Base-by-base conservation (phyloP, 2,113 vertebrate species). In the Oncorhynchus gorbuscha region DNA sequence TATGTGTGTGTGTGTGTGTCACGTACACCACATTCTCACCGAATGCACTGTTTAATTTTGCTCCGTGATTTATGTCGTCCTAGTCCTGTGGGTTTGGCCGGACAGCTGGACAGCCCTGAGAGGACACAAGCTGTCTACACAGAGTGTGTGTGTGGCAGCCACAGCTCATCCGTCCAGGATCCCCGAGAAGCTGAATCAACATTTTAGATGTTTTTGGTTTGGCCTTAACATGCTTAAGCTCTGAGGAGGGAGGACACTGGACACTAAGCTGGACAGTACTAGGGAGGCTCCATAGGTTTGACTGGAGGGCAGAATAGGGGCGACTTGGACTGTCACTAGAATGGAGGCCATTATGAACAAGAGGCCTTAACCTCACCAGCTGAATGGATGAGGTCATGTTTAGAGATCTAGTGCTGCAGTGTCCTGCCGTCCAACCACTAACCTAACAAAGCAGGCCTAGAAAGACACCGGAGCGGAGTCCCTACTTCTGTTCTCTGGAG, bases 171-270 rank as follows among this genome's bases (percentile, higher is more conserved):
- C 26, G 1, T 81, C 85, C 82, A 85, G 76, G 75, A 89, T 91
- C 85, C 87, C 81, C 12, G 30, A 80, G 86, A 87, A 84, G 86
- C 87, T 88, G 88, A 91, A 88, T 90, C 88, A 90, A 89, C 81
- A 45, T 45, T 86, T 84, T 81, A 71, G 81, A 83, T 87, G 86
- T 86, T 86, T 83, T 85, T 87, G 79, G 80, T 9, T 84, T 75
- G 74, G 80, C 83, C 78, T 85, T 81, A 85, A 84, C 71, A 49
- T 75, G 74, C 78, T 78, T 71, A 62, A 78, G 5, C 61, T 9
- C 61, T 22, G 61, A 22, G 22, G 61, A 64, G 20, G 61, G 8
- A n/a, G 24, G 20, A 45, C 9, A 11, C 39, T 45, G 39, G 39
- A 45, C 39, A 45, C 9, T 45, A 45, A 9, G 39, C 39, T 45